These are phyloP conservation scores for Perca schrenkii DNA, from an alignment of 2,113 vertebrate species.

Conservation along the genomic window DNA sequence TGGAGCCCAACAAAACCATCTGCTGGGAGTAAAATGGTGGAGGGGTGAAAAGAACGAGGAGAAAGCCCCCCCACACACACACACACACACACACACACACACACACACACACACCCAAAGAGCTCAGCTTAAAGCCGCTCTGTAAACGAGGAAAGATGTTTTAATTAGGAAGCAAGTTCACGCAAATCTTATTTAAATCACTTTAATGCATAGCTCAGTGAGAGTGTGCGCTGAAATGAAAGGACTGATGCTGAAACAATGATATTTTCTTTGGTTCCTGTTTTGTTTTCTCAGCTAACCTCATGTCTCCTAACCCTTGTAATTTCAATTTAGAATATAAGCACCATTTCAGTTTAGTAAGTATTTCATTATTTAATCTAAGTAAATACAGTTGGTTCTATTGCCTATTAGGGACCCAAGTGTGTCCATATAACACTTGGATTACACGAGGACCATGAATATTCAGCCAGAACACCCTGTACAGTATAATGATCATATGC, in stretches of 20 bases:
- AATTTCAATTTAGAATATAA: not conserved
- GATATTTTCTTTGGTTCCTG: constrained; percentile 2
- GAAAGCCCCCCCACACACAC: not conserved
- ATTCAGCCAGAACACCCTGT: not conserved
- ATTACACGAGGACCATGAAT: not conserved
- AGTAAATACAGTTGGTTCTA: not conserved
- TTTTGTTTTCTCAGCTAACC: constrained; percentile 37
- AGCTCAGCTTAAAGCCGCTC: constrained; percentile 94
- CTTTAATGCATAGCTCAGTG: constrained; percentile 84
- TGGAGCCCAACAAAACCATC: constrained; percentile 93
- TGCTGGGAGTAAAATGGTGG: constrained; percentile 86
- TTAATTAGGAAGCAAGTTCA: constrained; percentile 99
- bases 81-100: not conserved
- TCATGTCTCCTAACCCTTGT: not conserved
- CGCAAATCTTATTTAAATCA: constrained; percentile 97
- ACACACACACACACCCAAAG: constrained; percentile 78
- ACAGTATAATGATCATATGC: not conserved
- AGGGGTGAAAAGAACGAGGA: constrained; percentile 77
- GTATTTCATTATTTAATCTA: not conserved
- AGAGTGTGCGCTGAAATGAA: constrained; percentile 24
- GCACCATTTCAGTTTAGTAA: not conserved
- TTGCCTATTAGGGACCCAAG: no score
- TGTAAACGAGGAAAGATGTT: constrained; percentile 98
- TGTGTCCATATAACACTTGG: not conserved
- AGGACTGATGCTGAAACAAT: constrained; percentile 39